These are phyloP conservation scores for Gorsachius goisagi DNA, from an alignment of 2,113 vertebrate genomes.

Conservation along the genomic window DNA sequence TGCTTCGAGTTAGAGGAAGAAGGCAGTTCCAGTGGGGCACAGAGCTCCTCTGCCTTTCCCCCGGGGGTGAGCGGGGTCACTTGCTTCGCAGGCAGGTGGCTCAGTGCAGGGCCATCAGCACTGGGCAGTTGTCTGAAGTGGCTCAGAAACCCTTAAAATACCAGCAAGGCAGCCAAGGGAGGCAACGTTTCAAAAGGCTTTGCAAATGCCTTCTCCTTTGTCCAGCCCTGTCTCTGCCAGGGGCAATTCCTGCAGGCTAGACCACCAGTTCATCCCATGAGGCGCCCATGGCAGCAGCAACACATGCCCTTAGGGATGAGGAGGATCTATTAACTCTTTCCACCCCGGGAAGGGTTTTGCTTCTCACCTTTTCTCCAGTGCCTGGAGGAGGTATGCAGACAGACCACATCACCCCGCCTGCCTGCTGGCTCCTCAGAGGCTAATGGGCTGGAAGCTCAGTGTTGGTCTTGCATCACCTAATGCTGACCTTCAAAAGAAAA, in stretches of 20 bases:
- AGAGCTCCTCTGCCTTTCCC: background rate
- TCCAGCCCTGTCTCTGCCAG: background rate
- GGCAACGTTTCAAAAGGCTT: background rate
- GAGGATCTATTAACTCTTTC: background rate
- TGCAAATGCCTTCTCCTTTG: background rate
- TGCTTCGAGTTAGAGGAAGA: background rate
- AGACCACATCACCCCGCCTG: background rate
- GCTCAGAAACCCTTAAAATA: background rate
- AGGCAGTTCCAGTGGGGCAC: background rate
- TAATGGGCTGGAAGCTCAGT: constrained; percentile 7
- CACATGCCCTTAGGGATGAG: background rate
- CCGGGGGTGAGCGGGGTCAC: rapidly evolving
- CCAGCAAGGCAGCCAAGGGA: background rate
- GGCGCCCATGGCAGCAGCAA: background rate
- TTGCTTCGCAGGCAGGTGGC: background rate
- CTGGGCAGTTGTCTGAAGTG: background rate
- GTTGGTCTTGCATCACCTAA: constrained; percentile 25
- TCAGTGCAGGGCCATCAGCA: background rate
- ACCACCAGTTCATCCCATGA: background rate
- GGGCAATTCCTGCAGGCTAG: background rate
- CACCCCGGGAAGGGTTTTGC: background rate
- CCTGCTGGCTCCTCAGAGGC: background rate
- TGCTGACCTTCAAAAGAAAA: constrained; percentile 45
- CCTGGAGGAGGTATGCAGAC: constrained; percentile 5
- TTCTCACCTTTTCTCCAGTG: background rate